Percentiles rank a stretch among this genome's conserved stretches.
Conservation (phyloP, 2,888 invertebrate species). For the Strigamia maritima region DNA sequence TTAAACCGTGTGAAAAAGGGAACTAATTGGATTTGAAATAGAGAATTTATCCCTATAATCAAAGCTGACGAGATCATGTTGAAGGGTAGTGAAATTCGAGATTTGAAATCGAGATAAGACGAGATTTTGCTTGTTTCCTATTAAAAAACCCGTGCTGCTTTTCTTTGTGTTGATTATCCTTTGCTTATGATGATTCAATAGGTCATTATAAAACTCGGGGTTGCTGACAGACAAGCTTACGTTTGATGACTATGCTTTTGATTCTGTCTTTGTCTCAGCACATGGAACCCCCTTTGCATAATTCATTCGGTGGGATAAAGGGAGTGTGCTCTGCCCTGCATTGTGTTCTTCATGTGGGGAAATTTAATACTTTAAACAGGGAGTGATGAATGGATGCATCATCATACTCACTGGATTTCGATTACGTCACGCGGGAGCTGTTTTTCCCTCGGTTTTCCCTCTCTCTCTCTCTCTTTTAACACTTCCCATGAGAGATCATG, state of each 20-base stretch:
- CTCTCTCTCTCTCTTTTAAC: background rate
- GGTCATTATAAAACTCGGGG: conserved; percentile 18
- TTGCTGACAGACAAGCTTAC: conserved; percentile 7
- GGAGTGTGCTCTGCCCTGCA: conserved; percentile 8
- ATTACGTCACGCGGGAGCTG: conserved; percentile 25
- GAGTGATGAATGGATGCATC: conserved; percentile 18
- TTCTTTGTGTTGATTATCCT: conserved; percentile 7
- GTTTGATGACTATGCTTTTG: background rate
- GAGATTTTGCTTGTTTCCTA: background rate
- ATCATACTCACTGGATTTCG: conserved; percentile 18
- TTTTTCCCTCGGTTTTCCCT: no score
- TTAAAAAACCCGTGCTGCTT: background rate
- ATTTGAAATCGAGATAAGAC: background rate
- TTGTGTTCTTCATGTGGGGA: background rate
- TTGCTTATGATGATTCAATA: conserved; percentile 2
- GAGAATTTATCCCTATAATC: background rate
- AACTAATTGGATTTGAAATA: conserved; percentile 20
- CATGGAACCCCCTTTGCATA: background rate
- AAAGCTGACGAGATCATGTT: conserved; percentile 15
- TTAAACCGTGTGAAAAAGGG: background rate
- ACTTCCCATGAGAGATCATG: conserved; percentile 11
- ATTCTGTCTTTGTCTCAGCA: background rate
- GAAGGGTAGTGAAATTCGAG: background rate
- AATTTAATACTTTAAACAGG: conserved; percentile 32
- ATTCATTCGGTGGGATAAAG: conserved; percentile 18